phyloP scores from a whole-genome alignment of 2,797 vertebrate species.

The Spinus olivaceus region DNA sequence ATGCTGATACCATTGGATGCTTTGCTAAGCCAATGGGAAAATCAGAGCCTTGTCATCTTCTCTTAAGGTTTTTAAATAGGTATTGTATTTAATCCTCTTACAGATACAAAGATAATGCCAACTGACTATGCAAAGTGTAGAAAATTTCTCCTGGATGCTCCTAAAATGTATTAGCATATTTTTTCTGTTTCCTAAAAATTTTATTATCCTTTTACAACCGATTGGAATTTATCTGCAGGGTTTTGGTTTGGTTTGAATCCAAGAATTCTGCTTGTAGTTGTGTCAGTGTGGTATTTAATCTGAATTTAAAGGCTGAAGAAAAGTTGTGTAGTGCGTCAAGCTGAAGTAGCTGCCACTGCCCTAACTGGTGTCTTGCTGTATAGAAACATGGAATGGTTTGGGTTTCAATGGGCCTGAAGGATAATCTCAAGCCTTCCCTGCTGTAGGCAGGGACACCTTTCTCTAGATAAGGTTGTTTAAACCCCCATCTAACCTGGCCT shows the following conservation, averaged over 20 bases:
- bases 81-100: background rate
- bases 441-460: background rate
- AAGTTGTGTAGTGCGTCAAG: background rate
- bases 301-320: background rate
- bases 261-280: background rate
- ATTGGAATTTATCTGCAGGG: background rate
- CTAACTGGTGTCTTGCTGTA: background rate
- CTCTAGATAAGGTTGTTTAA: background rate
- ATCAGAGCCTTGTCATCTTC: background rate
- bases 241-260: background rate
- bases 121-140: background rate
- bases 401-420: background rate
- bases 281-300: background rate
- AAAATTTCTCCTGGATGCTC: background rate
- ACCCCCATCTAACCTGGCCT: background rate
- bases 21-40: background rate
- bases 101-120: background rate
- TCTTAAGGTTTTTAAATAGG: background rate
- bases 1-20: background rate
- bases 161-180: background rate
- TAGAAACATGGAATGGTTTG: background rate
- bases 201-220: background rate
- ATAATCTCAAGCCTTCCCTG: background rate
- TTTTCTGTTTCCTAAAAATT: background rate
- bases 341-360: background rate